phyloP scores from a whole-genome alignment of 2,797 vertebrate species.

The Tokudaia tokunoshimensis region DNA sequence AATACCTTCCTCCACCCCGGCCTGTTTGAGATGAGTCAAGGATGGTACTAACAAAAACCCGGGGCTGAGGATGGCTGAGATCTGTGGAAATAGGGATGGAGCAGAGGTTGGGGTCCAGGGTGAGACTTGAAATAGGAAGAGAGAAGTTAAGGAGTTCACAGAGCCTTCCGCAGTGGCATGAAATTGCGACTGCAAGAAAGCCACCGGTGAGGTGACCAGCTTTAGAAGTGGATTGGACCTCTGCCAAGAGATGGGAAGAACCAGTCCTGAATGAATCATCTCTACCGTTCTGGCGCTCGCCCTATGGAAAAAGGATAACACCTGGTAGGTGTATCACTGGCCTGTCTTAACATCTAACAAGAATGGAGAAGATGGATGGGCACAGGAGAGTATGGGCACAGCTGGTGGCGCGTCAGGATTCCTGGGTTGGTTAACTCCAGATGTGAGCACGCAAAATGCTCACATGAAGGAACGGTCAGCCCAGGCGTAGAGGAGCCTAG shows the following conservation, averaged over 20 bases:
- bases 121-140: not conserved
- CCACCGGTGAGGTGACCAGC: not conserved
- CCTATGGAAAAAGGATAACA: not conserved
- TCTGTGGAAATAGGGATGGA: not conserved
- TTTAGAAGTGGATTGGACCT: not conserved
- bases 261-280: not conserved
- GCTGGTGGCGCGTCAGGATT: not conserved
- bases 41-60: not conserved
- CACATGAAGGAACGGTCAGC: not conserved
- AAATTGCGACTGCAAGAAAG: not conserved
- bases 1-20: slow-evolving; percentile 15
- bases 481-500: not conserved
- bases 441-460: not conserved
- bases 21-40: slow-evolving; percentile 67
- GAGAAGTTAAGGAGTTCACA: not conserved
- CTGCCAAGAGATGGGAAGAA: not conserved
- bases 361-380: not conserved
- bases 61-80: not conserved
- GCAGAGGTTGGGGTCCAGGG: not conserved
- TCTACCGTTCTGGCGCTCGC: not conserved
- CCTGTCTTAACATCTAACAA: not conserved
- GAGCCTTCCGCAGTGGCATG: not conserved
- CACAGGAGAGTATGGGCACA: too few relatives aligned
- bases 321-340: not conserved
- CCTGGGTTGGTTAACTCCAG: slow-evolving; percentile 44